Evolutionary conservation across 2,888 invertebrate genomes (phyloP), one percentile per base, ranked within the genome.

Genomic region (Acheta domesticus): DNA sequence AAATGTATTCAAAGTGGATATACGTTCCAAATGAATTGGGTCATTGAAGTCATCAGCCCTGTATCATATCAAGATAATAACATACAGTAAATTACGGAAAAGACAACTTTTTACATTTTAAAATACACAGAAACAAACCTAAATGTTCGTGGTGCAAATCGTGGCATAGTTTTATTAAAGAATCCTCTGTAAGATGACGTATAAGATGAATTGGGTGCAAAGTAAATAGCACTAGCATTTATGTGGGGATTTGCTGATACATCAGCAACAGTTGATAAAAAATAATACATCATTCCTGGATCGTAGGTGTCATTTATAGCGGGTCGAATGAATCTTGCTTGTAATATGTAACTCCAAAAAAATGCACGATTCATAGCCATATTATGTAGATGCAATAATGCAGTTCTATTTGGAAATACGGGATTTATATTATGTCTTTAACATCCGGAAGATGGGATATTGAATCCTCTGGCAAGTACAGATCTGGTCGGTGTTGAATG

Each of bases 221-320:
- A 99, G 86, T 98, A 97, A 82, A 98, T 91, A 0, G 97, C 93
- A 86, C 96, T 96, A 79, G 97, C 95, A 85, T 97, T 97, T 82
- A 97, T 94, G 83, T 94, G 93, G 0, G 94, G 94, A 87, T 97
- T 98, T 0, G 97, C 91, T 0, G 98, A 94, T 0, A 99, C 95
- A 86, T 99, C 98, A 0, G 99, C 97, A 1, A 97, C 95, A 0
- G 96, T 94, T 0, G 98, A 97, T 75, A 98, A 88, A 86, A 97
- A 97, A 85, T 97, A 97, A 85, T 98, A 98, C 96, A 98, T 96
- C 93, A 99, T 96, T 79, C 98, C 98, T 0, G 98, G 98, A 87
- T 98, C 98, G 84, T 96, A 96, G 0, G 96, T 95, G 84, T 96
- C 96, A 85, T 96, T 96, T 36, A 95, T 95, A 0, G 95, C 95